phyloP scores from a whole-genome alignment of 2,888 invertebrate species.

The Pterobdella sp. region DNA sequence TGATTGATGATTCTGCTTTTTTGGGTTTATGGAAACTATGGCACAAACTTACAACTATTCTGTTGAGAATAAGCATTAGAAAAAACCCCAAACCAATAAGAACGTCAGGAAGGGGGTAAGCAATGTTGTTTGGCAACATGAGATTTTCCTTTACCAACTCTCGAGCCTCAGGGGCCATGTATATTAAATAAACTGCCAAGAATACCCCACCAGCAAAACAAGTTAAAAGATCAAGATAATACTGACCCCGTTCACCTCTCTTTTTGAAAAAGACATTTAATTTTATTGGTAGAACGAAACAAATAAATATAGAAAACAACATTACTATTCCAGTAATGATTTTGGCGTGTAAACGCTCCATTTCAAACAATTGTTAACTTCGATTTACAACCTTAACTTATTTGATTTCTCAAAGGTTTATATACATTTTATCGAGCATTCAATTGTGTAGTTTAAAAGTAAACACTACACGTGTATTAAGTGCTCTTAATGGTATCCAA shows the following conservation, averaged over 20 bases:
- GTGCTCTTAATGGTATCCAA: too few species aligned
- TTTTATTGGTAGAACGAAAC: conserved; percentile 33
- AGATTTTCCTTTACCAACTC: conserved; percentile 22
- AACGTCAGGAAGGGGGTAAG: conserved; percentile 33
- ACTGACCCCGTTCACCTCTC: conserved; percentile 28
- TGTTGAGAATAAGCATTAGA: conserved; percentile 32
- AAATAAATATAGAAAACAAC: conserved; percentile 29
- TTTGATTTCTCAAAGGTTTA: background rate
- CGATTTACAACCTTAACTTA: background rate
- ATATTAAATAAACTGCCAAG: conserved; percentile 33
- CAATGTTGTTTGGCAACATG: conserved; percentile 30
- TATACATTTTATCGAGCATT: background rate
- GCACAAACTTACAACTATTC: conserved; percentile 28
- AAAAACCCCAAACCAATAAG: conserved; percentile 34
- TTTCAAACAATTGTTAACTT: background rate
- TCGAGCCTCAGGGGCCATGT: conserved; percentile 31
- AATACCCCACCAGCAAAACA: conserved; percentile 36
- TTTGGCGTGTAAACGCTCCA: conserved; percentile 30
- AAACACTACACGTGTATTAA: background rate
- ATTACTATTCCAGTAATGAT: conserved; percentile 28
- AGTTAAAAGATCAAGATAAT: conserved; percentile 29
- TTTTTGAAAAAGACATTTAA: conserved; percentile 30
- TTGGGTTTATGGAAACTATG: background rate
- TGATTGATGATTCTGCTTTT: background rate
- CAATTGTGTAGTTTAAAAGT: background rate